phyloP scores from a whole-genome alignment of 1,140 invertebrate genomes.

The Colletes gigas region DNA sequence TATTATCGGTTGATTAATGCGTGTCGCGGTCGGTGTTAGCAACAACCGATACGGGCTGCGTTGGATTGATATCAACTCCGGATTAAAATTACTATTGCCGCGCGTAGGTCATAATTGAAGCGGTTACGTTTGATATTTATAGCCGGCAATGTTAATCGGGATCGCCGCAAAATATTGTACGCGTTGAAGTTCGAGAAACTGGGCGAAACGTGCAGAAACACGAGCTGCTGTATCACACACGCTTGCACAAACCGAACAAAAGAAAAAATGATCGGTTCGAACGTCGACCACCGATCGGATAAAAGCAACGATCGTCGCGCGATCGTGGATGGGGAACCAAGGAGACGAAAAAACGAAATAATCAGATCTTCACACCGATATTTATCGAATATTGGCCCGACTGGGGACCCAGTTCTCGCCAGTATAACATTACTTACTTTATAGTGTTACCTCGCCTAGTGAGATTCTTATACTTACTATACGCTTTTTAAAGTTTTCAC shows the following conservation, averaged over 20 bases:
- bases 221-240: background rate
- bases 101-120: background rate
- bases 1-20: constrained; percentile 2
- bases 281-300: background rate
- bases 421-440: constrained; percentile 73
- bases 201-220: background rate
- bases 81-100: constrained; percentile 6
- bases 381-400: constrained; percentile 81
- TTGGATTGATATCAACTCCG: background rate
- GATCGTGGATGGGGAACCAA: constrained; percentile 20
- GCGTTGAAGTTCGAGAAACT: background rate
- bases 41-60: background rate
- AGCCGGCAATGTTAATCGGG: background rate
- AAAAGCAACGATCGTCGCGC: constrained; percentile 13
- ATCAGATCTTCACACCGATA: constrained; percentile 74
- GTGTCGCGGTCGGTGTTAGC: background rate
- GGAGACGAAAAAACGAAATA: constrained; percentile 26
- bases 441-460: constrained; percentile 55
- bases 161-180: too few species aligned
- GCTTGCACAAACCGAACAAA: background rate
- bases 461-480: constrained; percentile 44
- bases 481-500: constrained; percentile 53
- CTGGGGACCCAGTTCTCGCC: constrained; percentile 78
- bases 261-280: background rate
- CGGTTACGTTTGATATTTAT: background rate